Base-by-base conservation (phyloP, 2,113 vertebrate genomes). In the Glaucomys volans region DNA sequence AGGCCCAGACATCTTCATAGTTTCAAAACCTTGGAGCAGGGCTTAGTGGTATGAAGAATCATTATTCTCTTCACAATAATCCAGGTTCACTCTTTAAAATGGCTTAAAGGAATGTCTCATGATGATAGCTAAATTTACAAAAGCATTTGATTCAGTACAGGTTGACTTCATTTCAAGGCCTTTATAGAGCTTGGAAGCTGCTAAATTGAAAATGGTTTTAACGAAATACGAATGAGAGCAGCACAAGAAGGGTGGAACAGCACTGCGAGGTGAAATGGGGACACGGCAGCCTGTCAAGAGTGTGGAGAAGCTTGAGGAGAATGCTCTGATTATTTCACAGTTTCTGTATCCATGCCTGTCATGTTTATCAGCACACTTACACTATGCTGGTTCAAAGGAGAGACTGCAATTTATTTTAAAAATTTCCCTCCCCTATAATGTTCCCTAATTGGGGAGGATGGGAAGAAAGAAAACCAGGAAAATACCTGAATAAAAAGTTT, bases 11-110 rank as follows among this genome's bases (percentile, higher is more conserved):
- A 67, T 22, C 69, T 35, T 88, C 32, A 72, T 14, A 22, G 82
- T 80, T 96, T 91, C 44, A 66, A 54, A 86, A 67, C 16, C 37
- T 32, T 18, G 47, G 54, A 94, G 37, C 75, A 69, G 80, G 79
- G 42, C 62, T 87, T 89, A 64, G 24, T 32, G 79, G 59, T 50
- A 91, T 52, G 80, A 90, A 87, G 94, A 88, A 59, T 50, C 80
- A 64, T 85, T 90, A 85, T 92, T 97, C 81, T 90, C 87, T 94
- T 81, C 91, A 87, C 59, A 72, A 90, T 42, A 87, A 95, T 92
- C 82, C 85, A 80, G 32, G 50, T 74, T 90, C 84, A 83, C 74
- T 95, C 74, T 32, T 8, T 74, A 94, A 94, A 91, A 88, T 67
- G 40, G 47, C 67, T 92, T 96, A 86, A 90, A 91, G 64, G 57